Percentiles rank a stretch among this genome's conserved stretches.
Conservation (phyloP, 2,113 vertebrate genomes). For the Helogale parvula region DNA sequence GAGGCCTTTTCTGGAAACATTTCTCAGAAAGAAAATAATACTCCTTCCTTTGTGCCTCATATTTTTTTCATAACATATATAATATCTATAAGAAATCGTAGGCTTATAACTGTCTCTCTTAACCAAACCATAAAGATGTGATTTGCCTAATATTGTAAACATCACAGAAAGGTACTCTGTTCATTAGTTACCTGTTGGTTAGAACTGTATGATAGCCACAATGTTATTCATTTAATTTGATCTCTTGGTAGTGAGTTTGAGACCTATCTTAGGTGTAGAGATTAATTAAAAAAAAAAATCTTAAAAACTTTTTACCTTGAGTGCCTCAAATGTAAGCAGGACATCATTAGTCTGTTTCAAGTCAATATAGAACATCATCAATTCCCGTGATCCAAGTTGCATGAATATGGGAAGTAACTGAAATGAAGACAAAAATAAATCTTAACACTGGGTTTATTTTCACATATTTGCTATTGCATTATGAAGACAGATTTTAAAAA, state of each 20-base stretch:
- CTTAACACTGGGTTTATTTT: constrained; percentile 71
- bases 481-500: constrained; percentile 40
- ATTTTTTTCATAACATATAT: not conserved
- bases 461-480: constrained; percentile 58
- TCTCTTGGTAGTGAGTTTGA: not conserved
- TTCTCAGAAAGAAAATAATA: not conserved
- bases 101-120: not conserved
- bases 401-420: constrained; percentile 98
- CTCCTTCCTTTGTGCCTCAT: not conserved
- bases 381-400: constrained; percentile 96
- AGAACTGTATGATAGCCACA: not conserved
- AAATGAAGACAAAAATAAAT: constrained; percentile 49
- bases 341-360: constrained; percentile 98
- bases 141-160: not conserved
- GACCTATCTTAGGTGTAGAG: not conserved
- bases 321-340: constrained; percentile 97
- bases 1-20: not conserved
- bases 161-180: not conserved
- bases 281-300: not conserved
- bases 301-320: constrained; percentile 90
- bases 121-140: not conserved
- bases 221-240: not conserved
- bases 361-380: constrained; percentile 99
- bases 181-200: not conserved
- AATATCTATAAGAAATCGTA: not conserved